phyloP scores from a whole-genome alignment of 2,888 invertebrate genomes.

The Eucriotettix oculatus region DNA sequence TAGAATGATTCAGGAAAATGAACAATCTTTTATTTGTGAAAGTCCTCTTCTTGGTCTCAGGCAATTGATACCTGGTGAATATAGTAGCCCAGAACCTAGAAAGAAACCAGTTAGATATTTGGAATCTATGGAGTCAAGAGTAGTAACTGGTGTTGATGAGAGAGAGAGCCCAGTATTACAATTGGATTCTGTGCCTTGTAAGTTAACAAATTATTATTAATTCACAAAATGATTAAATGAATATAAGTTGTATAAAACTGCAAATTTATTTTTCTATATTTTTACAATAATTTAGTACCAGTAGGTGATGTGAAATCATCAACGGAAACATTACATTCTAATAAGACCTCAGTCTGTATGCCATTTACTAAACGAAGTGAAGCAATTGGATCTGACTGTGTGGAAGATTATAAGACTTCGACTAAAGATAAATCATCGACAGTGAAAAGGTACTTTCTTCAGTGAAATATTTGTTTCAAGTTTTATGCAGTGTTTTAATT shows the following conservation, averaged over 20 bases:
- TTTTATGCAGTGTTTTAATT: no score
- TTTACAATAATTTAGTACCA: no score
- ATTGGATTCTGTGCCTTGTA: no score
- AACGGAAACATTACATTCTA: no score
- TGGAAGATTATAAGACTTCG: conserved; percentile 9
- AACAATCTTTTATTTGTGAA: conserved; percentile 18
- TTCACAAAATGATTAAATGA: no score
- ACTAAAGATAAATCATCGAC: not conserved
- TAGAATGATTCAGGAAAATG: conserved; percentile 13
- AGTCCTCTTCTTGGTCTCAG: conserved; percentile 30
- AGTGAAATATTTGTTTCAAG: no score
- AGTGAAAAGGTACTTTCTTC: not conserved
- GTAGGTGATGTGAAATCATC: no score
- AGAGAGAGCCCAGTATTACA: no score
- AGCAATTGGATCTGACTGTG: conserved; percentile 18
- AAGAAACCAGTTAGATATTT: not conserved
- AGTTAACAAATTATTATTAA: no score
- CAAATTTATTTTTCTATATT: no score
- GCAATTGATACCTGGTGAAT: conserved; percentile 15
- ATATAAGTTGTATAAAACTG: no score
- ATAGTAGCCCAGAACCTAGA: conserved; percentile 12
- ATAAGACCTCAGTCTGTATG: not conserved
- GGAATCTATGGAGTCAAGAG: conserved; percentile 8
- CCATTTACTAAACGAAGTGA: conserved; percentile 16
- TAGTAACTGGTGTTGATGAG: conserved; percentile 11